Evolutionary conservation across 1,140 invertebrate genomes (phyloP), one percentile per base, ranked within the genome.

Genomic region (Ostrea edulis): DNA sequence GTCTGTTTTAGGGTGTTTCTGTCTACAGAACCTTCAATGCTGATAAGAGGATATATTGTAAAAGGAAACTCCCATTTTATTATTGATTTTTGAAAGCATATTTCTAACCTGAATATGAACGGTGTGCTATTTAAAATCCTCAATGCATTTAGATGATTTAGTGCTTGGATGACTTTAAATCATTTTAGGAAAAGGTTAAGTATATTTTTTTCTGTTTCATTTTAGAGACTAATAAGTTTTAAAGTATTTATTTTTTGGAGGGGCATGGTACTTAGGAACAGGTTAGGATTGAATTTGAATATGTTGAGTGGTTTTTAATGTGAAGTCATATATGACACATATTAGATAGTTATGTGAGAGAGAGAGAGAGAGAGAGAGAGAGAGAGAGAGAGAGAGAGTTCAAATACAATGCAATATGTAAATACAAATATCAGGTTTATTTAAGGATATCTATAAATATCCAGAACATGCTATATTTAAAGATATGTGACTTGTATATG

Each of bases 81-180:
- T 77, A 77, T 77, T 77, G 68, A 77, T 77, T 77, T 77, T 77
- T 77, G 29, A 77, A 35, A 77, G 29, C 17, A 77, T 77, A 35
- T 77, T 29, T 77, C 14, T 77, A 71, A 29, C 68, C 29, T 29
- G 22, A 25, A 12, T 29, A 77, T 2, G 68, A 44, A 44, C 9
- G 8, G 22, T 29, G 68, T 25, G 9, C 29, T 77, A 29, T 77
- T 77, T 71, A 29, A 35, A 25, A 12, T 77, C 25, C 29, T 35
- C 29, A 77, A 77, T 77, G 68, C 68, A 77, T 17, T 7, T 25
- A 77, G 68, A 77, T 77, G 5, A 35, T 35, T 77, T 7, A 25
- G 25, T 25, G 25, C 29, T 29, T 77, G 29, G 68, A 17, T 29
- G 25, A 29, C 5, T 25, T 1, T 29, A 9, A 77, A 14, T n/a